phyloP scores from a whole-genome alignment of 1,140 invertebrate genomes.

The Cephus cinctus region DNA sequence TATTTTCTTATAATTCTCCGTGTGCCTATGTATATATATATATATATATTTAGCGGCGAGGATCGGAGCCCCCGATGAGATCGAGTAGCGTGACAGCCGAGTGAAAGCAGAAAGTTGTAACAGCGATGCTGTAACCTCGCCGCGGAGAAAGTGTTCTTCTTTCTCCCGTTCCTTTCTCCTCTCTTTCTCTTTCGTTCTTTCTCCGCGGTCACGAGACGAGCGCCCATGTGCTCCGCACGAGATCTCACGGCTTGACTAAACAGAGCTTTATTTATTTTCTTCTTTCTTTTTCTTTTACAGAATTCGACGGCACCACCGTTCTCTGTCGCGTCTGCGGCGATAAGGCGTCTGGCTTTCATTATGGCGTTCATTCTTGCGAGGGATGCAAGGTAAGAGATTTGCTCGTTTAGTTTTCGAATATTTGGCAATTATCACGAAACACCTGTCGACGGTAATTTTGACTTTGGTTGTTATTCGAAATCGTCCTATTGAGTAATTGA shows the following conservation, averaged over 20 bases:
- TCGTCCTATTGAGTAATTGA: too few relatives aligned
- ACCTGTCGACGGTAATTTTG: too few relatives aligned
- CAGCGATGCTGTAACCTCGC: slow-evolving; percentile 52
- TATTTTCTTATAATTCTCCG: slow-evolving; percentile 8
- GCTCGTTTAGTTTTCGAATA: too few relatives aligned
- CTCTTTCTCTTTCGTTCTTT: slow-evolving; percentile 32
- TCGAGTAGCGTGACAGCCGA: slow-evolving; percentile 33
- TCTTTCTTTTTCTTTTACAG: slow-evolving; percentile 68
- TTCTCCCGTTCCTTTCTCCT: slow-evolving; percentile 38
- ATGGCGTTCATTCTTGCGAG: slow-evolving; percentile 99
- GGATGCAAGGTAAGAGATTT: slow-evolving; percentile 99
- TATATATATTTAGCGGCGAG: neutral
- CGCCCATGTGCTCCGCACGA: neutral
- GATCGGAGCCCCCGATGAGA: neutral
- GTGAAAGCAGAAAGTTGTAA: slow-evolving; percentile 58
- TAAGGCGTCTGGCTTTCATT: slow-evolving; percentile 98
- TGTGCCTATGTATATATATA: neutral
- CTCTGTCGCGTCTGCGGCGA: slow-evolving; percentile 99
- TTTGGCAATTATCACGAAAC: too few relatives aligned
- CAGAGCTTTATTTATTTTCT: slow-evolving; percentile 8
- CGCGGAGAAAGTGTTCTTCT: slow-evolving; percentile 52
- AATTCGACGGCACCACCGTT: slow-evolving; percentile 98
- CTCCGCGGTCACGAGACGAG: neutral
- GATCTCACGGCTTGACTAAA: slow-evolving; percentile 5
- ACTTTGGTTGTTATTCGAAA: too few relatives aligned